A percentile compares a stretch with the other conserved stretches of the same genome.
Conservation (phyloP, 2,888 invertebrate genomes). For the Aspidapion aeneum region DNA sequence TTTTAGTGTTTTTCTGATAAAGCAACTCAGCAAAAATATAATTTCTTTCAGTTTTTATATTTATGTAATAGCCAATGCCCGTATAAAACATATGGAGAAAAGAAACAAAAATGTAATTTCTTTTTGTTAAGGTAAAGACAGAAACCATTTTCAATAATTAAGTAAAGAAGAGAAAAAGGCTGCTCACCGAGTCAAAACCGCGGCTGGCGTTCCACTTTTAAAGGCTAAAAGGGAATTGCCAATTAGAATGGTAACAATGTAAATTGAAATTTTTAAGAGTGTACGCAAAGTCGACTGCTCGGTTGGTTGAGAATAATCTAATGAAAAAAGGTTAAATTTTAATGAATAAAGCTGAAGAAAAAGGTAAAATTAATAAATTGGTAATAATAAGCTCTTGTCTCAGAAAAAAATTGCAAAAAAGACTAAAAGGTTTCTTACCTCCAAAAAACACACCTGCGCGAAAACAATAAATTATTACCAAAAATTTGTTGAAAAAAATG, state of each 20-base stretch:
- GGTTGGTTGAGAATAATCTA: constrained; percentile 18
- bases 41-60: no score
- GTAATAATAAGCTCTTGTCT: no score
- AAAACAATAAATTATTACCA: no score
- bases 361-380: not conserved
- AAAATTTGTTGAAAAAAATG: no score
- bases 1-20: no score
- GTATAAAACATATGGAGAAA: no score
- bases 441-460: no score
- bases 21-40: no score
- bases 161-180: constrained; percentile 7
- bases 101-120: no score
- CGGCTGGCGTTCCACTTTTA: not conserved
- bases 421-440: no score
- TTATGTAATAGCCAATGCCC: no score
- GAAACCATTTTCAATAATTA: not conserved
- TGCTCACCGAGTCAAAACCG: constrained; percentile 2
- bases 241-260: constrained; percentile 24
- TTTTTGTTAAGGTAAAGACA: not conserved
- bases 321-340: not conserved
- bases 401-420: no score
- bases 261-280: constrained; percentile 23
- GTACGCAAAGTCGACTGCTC: constrained; percentile 16
- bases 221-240: constrained; percentile 14
- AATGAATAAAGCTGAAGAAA: not conserved